Evolutionary conservation across 1,140 invertebrate species (phyloP), one percentile per base, ranked within the genome.

Genomic region (Trigoniulus corallinus): DNA sequence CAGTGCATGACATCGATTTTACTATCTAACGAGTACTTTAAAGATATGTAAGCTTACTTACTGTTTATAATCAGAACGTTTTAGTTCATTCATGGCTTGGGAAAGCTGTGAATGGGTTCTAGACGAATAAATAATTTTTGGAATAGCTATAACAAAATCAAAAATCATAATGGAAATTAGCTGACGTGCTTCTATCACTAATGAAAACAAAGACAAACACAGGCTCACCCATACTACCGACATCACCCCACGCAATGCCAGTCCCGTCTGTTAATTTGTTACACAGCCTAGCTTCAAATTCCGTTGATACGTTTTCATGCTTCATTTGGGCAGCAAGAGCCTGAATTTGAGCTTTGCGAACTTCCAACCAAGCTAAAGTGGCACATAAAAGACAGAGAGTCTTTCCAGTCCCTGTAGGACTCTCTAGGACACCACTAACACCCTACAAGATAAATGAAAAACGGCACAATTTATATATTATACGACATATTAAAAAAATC

Each of bases 401-500:
- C 72, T 98, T 99, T 29, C 95, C 95, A 2, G 93, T 97, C 2
- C 93, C 85, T 3, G 93, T 98, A 1, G 93, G 93, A 54, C 89
- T 95, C 67, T 98, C 95, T 47, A 99, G 64, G 40, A 97, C 76
- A 23, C 84, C 95, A 74, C 97, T 88, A 24, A 78, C 74, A 59
- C 79, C 76, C 76, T 80, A 57, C 49, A 60, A 56, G 29, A n/a
- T n/a, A n/a, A n/a, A 54, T 41, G 46, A 49, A 37, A 26, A 52
- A 57, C 58, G 40, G 22, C 12, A 29, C 4, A 37, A 43, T 29
- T 3, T 0, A 40, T 1, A 10, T 22, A 27, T 15, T 20, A 20
- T 12, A 12, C 20, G 7, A n/a, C 10, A 44, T 7, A 44, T 44
- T 7, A 20, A 20, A 10, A 44, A 20, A 44, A 12, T 10, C 20